Conservation (phyloP, 2,113 vertebrate species). For the Silurus asotus region DNA sequence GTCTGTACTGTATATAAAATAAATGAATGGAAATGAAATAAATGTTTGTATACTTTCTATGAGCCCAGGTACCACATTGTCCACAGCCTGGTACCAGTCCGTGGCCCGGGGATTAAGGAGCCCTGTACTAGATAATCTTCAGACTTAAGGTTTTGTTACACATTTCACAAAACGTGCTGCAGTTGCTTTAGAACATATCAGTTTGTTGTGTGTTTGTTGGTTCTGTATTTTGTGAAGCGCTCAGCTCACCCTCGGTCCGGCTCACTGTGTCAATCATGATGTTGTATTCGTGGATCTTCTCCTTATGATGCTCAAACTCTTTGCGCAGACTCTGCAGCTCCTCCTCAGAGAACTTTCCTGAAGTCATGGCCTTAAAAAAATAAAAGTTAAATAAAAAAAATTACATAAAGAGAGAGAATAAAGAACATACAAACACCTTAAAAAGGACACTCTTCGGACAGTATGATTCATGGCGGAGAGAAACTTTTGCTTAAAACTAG, state of each 20-base stretch:
- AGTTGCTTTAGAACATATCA: background rate
- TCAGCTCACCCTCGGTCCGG: slow-evolving; percentile 83
- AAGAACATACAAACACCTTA: background rate
- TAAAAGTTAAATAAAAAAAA: too few species aligned
- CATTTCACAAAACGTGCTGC: background rate
- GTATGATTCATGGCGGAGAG: background rate
- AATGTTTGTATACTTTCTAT: too few species aligned
- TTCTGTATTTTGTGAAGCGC: background rate
- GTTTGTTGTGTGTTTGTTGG: too few species aligned
- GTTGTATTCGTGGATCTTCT: slow-evolving; percentile 88
- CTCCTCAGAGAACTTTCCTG: slow-evolving; percentile 88
- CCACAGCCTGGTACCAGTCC: too few species aligned
- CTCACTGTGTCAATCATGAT: slow-evolving; percentile 86
- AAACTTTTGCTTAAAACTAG: background rate
- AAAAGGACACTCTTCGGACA: background rate
- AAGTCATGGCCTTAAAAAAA: slow-evolving; percentile 81
- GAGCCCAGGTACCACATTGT: too few species aligned
- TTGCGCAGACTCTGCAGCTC: slow-evolving; percentile 85
- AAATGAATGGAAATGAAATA: too few species aligned
- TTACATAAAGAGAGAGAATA: background rate
- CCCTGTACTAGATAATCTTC: too few species aligned
- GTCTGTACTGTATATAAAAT: too few species aligned
- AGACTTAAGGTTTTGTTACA: background rate
- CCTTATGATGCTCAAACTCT: slow-evolving; percentile 91
- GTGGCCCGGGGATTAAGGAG: too few species aligned